Evolutionary conservation across 2,797 vertebrate species (phyloP).

Genomic region (Sphaeramia orbicularis): DNA sequence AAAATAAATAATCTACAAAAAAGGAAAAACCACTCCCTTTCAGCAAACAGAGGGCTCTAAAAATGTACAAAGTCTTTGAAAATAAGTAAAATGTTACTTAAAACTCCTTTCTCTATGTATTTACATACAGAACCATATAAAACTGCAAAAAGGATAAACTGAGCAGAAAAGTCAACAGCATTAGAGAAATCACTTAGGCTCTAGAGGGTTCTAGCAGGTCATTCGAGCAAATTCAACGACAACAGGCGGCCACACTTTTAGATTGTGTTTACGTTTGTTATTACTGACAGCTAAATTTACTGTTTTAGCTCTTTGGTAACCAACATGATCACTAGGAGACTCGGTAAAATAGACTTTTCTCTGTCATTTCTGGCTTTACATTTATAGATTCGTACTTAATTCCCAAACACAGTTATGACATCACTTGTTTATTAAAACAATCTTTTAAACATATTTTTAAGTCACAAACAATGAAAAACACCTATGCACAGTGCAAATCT

Average conservation of each 20-base stretch:
- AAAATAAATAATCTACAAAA: conserved; percentile 87
- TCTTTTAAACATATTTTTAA: conserved; percentile 82
- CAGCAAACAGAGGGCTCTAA: conserved; percentile 76
- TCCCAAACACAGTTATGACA: conserved; percentile 77
- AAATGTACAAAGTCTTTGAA: conserved; percentile 87
- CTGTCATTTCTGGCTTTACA: conserved; percentile 75
- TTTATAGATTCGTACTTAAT: conserved; percentile 71
- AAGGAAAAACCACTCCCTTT: conserved; percentile 73
- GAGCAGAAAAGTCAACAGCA: conserved; percentile 61
- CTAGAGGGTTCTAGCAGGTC: conserved; percentile 52
- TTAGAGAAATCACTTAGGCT: conserved; percentile 59
- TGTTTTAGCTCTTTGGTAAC: conserved; percentile 94
- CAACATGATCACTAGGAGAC: conserved; percentile 83
- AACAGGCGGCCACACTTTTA: conserved; percentile 42
- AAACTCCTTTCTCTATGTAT: conserved; percentile 86
- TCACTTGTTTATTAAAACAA: conserved; percentile 85
- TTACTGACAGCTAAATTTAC: conserved; percentile 79
- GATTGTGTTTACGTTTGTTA: conserved; percentile 68
- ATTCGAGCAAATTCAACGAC: conserved; percentile 42
- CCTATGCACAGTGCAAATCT: conserved; percentile 83
- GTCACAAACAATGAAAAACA: conserved; percentile 64
- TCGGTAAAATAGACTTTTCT: conserved; percentile 79
- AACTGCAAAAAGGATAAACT: conserved; percentile 83
- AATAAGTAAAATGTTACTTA: conserved; percentile 87
- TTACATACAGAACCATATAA: conserved; percentile 90